phyloP scores from a whole-genome alignment of 1,140 invertebrate genomes.

The Zaprionus kolodkinae region DNA sequence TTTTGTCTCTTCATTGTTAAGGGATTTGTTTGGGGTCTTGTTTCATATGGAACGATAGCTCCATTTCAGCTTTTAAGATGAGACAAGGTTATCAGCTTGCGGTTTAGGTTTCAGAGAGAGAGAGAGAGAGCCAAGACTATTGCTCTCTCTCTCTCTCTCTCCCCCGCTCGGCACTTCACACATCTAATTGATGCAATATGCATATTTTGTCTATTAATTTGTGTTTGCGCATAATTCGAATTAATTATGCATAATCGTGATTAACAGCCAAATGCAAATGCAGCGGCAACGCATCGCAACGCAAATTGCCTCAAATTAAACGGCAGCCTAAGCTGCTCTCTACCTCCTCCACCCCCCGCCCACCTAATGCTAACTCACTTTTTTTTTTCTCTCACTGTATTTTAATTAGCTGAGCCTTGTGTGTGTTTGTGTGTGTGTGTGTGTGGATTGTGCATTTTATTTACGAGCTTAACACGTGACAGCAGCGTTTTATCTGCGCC shows the following conservation, averaged over 20 bases:
- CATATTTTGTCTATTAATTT: constrained; percentile 81
- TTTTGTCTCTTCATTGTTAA: constrained; percentile 61
- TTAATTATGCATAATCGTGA: constrained; percentile 81
- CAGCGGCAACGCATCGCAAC: constrained; percentile 11
- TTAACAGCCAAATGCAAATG: constrained; percentile 76
- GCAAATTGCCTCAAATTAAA: constrained; percentile 50
- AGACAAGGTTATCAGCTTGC: constrained; percentile 69
- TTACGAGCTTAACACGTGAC: constrained; percentile 72
- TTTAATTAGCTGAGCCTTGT: constrained; percentile 45
- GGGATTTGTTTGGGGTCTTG: constrained; percentile 75
- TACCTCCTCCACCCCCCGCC: no score
- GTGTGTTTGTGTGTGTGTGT: constrained; percentile 29
- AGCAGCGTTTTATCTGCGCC: constrained; percentile 59
- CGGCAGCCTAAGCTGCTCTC: not conserved
- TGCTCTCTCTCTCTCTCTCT: constrained; percentile 1
- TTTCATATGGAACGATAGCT: constrained; percentile 80
- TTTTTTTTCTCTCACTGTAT: constrained; percentile 45
- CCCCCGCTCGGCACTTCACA: constrained; percentile 29
- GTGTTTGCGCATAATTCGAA: constrained; percentile 76
- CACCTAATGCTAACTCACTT: no score
- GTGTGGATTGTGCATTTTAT: constrained; percentile 47
- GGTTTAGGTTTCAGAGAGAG: constrained; percentile 38
- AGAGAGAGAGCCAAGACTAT: not conserved
- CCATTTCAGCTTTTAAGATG: constrained; percentile 72
- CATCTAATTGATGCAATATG: constrained; percentile 69